These are phyloP conservation scores for Exephanes ischioxanthus DNA, from an alignment of 2,888 invertebrate species.

Conservation along the genomic window DNA sequence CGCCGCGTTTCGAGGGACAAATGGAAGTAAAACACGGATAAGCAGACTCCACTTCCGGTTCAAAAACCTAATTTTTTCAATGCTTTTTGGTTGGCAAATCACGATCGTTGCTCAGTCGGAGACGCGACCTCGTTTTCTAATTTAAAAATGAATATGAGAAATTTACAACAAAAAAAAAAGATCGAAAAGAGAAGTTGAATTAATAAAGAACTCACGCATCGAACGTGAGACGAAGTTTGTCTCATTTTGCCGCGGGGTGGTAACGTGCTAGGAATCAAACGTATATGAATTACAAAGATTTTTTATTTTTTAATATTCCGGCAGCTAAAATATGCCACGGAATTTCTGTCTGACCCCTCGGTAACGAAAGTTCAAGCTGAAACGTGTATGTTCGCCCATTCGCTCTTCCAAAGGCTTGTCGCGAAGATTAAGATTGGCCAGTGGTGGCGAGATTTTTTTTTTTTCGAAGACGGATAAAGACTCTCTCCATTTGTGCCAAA, in stretches of 20 bases:
- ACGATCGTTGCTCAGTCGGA: not conserved
- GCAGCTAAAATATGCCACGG: slow-evolving; percentile 36
- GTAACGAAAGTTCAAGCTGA: slow-evolving; percentile 27
- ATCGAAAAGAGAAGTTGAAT: slow-evolving; percentile 26
- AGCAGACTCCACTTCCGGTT: not conserved
- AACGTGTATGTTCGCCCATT: slow-evolving; percentile 33
- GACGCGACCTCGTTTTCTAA: slow-evolving; percentile 6
- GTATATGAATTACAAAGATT: slow-evolving; percentile 6
- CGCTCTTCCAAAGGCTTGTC: not conserved
- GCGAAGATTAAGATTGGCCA: not conserved
- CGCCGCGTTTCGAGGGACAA: not conserved
- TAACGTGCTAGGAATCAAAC: slow-evolving; percentile 61
- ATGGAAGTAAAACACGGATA: not conserved
- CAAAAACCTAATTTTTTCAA: not conserved
- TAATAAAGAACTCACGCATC: slow-evolving; percentile 46
- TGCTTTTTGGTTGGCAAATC: not conserved
- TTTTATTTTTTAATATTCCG: slow-evolving; percentile 43
- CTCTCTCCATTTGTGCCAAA: not conserved
- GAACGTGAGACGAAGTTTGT: slow-evolving; percentile 32
- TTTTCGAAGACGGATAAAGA: not conserved
- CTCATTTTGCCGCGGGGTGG: slow-evolving; percentile 44
- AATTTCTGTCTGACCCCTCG: slow-evolving; percentile 42
- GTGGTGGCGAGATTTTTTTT: slow-evolving; percentile 15
- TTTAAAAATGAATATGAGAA: slow-evolving; percentile 1
- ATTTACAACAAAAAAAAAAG: slow-evolving; percentile 18